Percentiles rank a stretch among this genome's conserved stretches.
Conservation (phyloP, 2,797 vertebrate species). For the Buceros bicornis region DNA sequence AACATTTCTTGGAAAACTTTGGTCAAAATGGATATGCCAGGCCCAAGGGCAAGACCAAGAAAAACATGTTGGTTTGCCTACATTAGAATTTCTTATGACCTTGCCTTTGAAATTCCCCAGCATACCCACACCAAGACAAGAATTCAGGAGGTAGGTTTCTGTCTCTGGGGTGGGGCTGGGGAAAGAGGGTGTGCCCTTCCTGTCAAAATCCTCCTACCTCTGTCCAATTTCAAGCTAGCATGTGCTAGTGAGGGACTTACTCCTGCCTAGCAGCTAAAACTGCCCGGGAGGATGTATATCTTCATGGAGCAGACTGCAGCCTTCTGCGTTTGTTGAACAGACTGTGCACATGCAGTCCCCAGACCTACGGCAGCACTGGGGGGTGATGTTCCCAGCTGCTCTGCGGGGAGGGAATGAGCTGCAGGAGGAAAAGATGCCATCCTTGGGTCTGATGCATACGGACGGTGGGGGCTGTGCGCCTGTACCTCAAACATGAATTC, state of each 20-base stretch:
- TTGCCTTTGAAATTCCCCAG: neutral
- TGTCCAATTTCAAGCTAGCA: neutral
- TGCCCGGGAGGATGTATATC: neutral
- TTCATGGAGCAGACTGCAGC: neutral
- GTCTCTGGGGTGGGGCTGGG: neutral
- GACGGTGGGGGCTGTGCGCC: rapidly evolving
- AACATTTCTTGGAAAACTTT: constrained; percentile 16
- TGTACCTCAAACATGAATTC: neutral
- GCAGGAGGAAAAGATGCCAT: neutral
- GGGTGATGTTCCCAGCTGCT: neutral
- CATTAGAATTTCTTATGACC: neutral
- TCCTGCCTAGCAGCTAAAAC: neutral
- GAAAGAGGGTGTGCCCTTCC: neutral
- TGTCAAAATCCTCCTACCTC: neutral
- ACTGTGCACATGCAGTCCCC: neutral
- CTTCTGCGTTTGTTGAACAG: rapidly evolving
- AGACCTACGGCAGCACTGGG: neutral
- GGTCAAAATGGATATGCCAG: neutral
- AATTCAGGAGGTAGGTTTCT: neutral
- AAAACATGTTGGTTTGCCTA: rapidly evolving
- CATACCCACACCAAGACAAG: neutral
- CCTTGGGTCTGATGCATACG: rapidly evolving
- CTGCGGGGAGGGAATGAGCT: neutral
- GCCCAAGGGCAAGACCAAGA: neutral
- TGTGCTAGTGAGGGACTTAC: neutral